phyloP scores from a whole-genome alignment of 1,140 invertebrate species.

The Dendrolimus punctatus region DNA sequence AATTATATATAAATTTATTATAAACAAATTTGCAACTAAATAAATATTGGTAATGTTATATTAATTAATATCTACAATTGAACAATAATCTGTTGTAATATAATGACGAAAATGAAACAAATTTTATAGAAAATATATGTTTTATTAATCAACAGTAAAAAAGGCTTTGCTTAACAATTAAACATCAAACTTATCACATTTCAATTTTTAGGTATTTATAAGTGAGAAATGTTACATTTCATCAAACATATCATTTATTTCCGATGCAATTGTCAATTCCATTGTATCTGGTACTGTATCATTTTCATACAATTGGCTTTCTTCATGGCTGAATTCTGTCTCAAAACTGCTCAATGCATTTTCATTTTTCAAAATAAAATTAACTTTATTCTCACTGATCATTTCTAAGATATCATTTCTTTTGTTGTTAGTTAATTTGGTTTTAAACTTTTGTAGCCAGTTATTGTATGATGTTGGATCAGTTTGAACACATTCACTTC shows the following conservation, averaged over 20 bases:
- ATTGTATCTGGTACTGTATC: slow-evolving; percentile 48
- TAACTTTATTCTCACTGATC: slow-evolving; percentile 41
- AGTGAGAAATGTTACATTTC: slow-evolving; percentile 32
- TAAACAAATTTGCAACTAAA: slow-evolving; percentile 56
- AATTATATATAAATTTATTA: slow-evolving; percentile 48
- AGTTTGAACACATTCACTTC: slow-evolving; percentile 41
- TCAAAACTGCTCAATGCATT: slow-evolving; percentile 45
- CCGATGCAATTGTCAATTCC: slow-evolving; percentile 41
- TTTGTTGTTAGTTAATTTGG: slow-evolving; percentile 32
- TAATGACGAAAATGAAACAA: slow-evolving; percentile 1
- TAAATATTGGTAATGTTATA: slow-evolving; percentile 24
- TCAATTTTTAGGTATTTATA: not conserved
- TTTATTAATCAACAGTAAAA: not conserved
- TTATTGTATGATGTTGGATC: slow-evolving; percentile 53
- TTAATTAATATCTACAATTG: too few relatives aligned
- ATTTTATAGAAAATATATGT: slow-evolving; percentile 1
- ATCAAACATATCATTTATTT: slow-evolving; percentile 62
- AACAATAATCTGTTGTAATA: not conserved
- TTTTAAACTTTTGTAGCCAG: slow-evolving; percentile 55
- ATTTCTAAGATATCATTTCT: slow-evolving; percentile 38
- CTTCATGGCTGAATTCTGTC: slow-evolving; percentile 27
- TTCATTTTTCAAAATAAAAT: slow-evolving; percentile 52
- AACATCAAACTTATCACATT: too few relatives aligned
- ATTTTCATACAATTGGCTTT: slow-evolving; percentile 54
- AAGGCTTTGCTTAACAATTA: not conserved